These are phyloP conservation scores for Odocoileus hemionus DNA, from an alignment of 2,113 vertebrate genomes.

Conservation along the genomic window DNA sequence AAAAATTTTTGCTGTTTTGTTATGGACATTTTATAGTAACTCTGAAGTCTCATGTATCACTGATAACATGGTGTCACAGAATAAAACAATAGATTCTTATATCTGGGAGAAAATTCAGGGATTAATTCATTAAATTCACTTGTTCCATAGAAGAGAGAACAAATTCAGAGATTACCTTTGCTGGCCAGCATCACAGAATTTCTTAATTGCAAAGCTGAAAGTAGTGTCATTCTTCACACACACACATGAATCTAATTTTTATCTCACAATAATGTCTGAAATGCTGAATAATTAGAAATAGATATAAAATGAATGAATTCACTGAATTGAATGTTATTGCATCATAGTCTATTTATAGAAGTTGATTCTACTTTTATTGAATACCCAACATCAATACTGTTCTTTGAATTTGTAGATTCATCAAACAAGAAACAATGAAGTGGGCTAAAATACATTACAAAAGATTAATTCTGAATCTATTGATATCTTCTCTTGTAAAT, in stretches of 20 bases:
- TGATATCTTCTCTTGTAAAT: neutral
- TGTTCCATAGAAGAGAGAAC: neutral
- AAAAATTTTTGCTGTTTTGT: neutral
- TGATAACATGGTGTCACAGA: neutral
- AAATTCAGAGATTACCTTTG: neutral
- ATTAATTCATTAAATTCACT: neutral
- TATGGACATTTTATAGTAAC: neutral
- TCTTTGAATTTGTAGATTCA: neutral
- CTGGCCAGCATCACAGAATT: neutral
- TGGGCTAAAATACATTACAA: neutral
- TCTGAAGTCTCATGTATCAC: neutral
- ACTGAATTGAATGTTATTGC: neutral
- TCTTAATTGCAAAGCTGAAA: neutral
- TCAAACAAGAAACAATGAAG: neutral
- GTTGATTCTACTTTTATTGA: neutral
- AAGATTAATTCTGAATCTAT: neutral
- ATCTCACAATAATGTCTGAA: neutral
- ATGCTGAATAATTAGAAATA: neutral
- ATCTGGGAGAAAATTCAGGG: neutral
- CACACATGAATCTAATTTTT: neutral
- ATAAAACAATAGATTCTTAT: neutral
- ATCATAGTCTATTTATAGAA: neutral
- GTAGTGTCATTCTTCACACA: neutral
- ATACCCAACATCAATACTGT: neutral
- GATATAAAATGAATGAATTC: neutral